Base-by-base conservation (phyloP, 2,797 vertebrate species). In the Tokudaia tokunoshimensis region DNA sequence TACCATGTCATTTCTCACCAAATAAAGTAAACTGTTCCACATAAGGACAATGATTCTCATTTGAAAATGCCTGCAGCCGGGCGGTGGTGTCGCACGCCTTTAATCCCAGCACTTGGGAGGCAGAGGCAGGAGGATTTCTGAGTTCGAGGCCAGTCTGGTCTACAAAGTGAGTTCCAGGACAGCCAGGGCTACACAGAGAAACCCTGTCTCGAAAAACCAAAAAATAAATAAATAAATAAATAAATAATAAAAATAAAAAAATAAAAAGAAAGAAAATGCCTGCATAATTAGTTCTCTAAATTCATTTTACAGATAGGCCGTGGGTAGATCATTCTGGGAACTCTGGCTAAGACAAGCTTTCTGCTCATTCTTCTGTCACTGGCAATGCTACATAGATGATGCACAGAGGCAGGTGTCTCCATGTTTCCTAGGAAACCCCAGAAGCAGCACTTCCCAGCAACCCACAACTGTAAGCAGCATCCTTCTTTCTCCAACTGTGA, bases 281-380 rank as follows among this genome's bases (percentile, higher is more conserved):
- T 61, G 34, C 52, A 19, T 74, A 55, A 93, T 89, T 91, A 93
- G 72, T 14, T 83, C 13, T 88, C 22, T 70, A 63, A 95, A 84
- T 31, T 26, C 44, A 84, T 72, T 74, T 55, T 79, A 26, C 59
- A 92, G 22, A 88, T 41, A 55, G 74, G 50, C 76, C 75, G 31
- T 29, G 17, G 52, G 72, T 4, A 44, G 20, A 50, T 78, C 31
- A 41, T 94, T 47, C 34, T 91, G 92, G 92, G 81, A 97, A 44
- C 0, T 0, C 70, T 94, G 92, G 67, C 55, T 96, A 57, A 98
- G 85, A 94, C 94, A 97, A 98, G 97, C 98, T 89, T 76, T 63
- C 84, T 65, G 94, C 83, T 96, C 34, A n/a, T 81, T 94, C 93
- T 94, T 4, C 0, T 6, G 1, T 83, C 94, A 89, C 95, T 41